A percentile compares a stretch with the other conserved stretches of the same genome.
phyloP scores from a whole-genome alignment of 1,140 invertebrate species.

The Cotesia chilonis region DNA sequence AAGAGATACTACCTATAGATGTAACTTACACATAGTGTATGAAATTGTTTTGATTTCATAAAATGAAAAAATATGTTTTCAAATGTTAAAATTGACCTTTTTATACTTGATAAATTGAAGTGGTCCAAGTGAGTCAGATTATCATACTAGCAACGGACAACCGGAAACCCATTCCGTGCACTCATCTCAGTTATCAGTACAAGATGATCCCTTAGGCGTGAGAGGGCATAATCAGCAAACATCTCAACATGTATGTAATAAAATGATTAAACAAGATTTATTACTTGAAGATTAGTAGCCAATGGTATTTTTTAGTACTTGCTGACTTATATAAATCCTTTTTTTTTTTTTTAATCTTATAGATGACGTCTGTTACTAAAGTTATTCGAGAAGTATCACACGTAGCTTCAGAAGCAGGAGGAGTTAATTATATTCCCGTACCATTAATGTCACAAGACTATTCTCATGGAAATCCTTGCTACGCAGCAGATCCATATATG shows the following conservation, averaged over 20 bases:
- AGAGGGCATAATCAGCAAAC: conserved; percentile 70
- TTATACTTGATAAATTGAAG: conserved; percentile 45
- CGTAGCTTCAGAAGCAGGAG: conserved; percentile 72
- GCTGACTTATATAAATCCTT: too few relatives aligned
- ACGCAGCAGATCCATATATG: conserved; percentile 63
- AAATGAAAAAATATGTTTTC: not conserved
- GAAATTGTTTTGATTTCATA: too few relatives aligned
- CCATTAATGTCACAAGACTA: conserved; percentile 64
- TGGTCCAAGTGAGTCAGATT: conserved; percentile 63
- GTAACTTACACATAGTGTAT: too few relatives aligned
- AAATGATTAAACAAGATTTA: not conserved
- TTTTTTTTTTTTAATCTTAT: conserved; percentile 29
- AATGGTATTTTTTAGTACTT: too few relatives aligned
- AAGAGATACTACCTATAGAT: too few relatives aligned
- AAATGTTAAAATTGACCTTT: not conserved
- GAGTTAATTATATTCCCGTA: conserved; percentile 63
- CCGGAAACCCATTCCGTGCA: conserved; percentile 69
- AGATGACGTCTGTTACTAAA: conserved; percentile 73
- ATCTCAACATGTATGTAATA: conserved; percentile 67
- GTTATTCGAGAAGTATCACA: conserved; percentile 74
- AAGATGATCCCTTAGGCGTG: conserved; percentile 68
- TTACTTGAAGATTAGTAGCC: too few relatives aligned
- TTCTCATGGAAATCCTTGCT: conserved; percentile 59
- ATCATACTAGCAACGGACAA: conserved; percentile 69
- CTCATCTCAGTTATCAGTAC: conserved; percentile 67